Evolutionary conservation across 2,113 vertebrate genomes (phyloP).

Genomic region (Thamnaconus septentrionalis): DNA sequence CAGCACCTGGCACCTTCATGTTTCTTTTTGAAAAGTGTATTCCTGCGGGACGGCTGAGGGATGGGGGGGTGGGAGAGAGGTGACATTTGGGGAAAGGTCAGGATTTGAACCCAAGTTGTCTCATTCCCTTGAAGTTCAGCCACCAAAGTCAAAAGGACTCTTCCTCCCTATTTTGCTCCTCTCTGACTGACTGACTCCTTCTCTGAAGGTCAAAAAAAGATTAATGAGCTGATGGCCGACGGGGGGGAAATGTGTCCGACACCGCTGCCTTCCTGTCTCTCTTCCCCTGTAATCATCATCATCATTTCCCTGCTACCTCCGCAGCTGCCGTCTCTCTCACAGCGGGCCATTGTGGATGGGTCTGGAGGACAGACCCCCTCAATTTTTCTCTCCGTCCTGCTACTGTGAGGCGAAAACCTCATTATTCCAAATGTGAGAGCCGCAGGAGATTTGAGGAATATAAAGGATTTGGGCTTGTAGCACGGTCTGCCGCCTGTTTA

Average conservation of each 20-base stretch:
- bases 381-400: too few relatives aligned
- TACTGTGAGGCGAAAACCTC: conserved; percentile 20
- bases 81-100: conserved; percentile 47
- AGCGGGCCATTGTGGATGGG: conserved; percentile 23
- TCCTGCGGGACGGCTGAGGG: background rate
- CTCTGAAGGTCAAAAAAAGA: conserved; percentile 53
- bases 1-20: too few relatives aligned
- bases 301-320: conserved; percentile 14
- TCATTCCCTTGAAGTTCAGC: background rate
- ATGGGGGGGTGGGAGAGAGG: background rate
- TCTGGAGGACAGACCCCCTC: conserved; percentile 39
- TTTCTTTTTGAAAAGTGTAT: too few relatives aligned
- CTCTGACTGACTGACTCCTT: background rate
- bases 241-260: too few relatives aligned
- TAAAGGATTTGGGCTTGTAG: background rate
- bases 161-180: background rate
- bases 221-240: conserved; percentile 47
- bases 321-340: conserved; percentile 16
- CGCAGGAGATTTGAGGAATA: background rate
- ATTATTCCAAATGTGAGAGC: conserved; percentile 12
- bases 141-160: conserved; percentile 11
- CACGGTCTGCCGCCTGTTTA: background rate
- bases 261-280: conserved; percentile 15
- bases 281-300: conserved; percentile 51
- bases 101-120: too few relatives aligned